A percentile compares a stretch with the other conserved stretches of the same genome.
phyloP scores from a whole-genome alignment of 1,140 invertebrate genomes.

The Gryon sp. region DNA sequence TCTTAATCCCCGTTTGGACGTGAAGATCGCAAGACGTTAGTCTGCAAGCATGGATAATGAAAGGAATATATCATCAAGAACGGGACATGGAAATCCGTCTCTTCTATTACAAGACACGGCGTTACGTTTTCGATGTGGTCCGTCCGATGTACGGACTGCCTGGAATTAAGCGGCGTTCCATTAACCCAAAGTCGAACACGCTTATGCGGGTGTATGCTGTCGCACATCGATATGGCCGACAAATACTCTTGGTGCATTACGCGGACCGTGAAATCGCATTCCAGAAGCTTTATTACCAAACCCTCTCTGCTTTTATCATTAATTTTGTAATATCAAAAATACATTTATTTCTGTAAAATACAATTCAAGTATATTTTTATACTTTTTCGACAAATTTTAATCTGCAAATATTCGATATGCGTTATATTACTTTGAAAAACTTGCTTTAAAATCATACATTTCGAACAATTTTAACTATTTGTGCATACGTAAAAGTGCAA shows the following conservation, averaged over 20 bases:
- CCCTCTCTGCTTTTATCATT: too few species aligned
- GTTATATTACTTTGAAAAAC: too few species aligned
- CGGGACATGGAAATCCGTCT: constrained; percentile 65
- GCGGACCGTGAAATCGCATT: constrained; percentile 48
- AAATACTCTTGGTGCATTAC: constrained; percentile 22
- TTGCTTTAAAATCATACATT: too few species aligned
- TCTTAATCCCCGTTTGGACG: constrained; percentile 25
- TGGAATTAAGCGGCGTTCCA: constrained; percentile 71
- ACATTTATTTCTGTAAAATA: too few species aligned
- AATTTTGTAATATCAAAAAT: too few species aligned
- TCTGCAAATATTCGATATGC: too few species aligned
- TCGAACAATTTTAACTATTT: too few species aligned
- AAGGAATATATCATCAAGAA: constrained; percentile 74
- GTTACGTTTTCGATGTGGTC: constrained; percentile 66
- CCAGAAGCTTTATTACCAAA: constrained; percentile 39
- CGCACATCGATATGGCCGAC: constrained; percentile 36
- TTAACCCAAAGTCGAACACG: constrained; percentile 65
- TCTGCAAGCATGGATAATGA: constrained; percentile 69
- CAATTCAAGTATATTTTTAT: too few species aligned
- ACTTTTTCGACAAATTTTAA: too few species aligned
- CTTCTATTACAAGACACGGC: constrained; percentile 74
- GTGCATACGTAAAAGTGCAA: too few species aligned
- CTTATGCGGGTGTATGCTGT: constrained; percentile 60
- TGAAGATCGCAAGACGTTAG: constrained; percentile 39
- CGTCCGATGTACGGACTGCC: constrained; percentile 25